phyloP scores from a whole-genome alignment of 2,797 vertebrate species.

The Intellagama lesueurii region DNA sequence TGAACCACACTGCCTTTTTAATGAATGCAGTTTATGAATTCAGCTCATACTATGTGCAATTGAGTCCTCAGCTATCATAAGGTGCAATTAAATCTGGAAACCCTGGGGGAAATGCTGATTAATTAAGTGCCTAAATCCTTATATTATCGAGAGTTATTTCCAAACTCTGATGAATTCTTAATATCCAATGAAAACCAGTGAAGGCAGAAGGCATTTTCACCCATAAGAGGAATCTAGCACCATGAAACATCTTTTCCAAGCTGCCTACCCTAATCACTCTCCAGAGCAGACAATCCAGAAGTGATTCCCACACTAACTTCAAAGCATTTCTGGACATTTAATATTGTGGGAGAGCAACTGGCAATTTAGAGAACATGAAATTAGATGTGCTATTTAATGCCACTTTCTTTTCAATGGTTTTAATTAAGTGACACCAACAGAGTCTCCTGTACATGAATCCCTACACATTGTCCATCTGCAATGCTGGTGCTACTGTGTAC shows the following conservation, averaged over 20 bases:
- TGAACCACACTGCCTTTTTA: neutral
- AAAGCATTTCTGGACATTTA: conserved; percentile 25
- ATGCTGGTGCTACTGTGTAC: neutral
- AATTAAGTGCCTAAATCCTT: neutral
- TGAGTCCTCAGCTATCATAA: neutral
- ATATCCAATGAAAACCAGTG: neutral
- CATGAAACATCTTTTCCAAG: neutral
- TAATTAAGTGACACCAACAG: neutral
- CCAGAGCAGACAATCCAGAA: neutral
- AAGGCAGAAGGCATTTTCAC: neutral
- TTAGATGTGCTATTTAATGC: conserved; percentile 7
- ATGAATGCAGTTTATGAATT: conserved; percentile 12
- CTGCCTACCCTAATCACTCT: neutral
- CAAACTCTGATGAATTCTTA: neutral
- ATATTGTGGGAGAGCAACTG: neutral
- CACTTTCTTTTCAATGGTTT: conserved; percentile 33
- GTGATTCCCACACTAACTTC: conserved; percentile 5
- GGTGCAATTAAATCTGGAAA: conserved; percentile 17
- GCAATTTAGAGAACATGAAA: conserved; percentile 16
- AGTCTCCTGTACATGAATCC: neutral
- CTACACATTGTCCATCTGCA: neutral
- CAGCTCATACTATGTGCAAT: neutral
- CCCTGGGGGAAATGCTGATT: neutral
- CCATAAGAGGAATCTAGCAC: neutral
- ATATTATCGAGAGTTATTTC: conserved; percentile 2